phyloP scores from a whole-genome alignment of 2,888 invertebrate species.

The Drosophila peninsularis region DNA sequence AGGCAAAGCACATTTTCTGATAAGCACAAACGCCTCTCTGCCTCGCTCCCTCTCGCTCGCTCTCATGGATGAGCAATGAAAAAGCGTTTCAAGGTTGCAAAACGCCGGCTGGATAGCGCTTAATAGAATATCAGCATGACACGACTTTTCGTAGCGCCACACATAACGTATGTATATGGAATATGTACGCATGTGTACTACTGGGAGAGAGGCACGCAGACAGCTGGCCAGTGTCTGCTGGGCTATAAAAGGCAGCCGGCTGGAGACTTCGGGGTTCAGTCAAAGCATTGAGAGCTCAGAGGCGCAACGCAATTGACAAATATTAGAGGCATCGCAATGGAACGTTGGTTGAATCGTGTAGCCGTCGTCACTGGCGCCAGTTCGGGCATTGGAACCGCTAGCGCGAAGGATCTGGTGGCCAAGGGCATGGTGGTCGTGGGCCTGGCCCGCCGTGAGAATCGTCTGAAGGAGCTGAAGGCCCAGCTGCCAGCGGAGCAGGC shows the following conservation, averaged over 20 bases:
- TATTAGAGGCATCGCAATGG: constrained; percentile 78
- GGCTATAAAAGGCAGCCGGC: constrained; percentile 28
- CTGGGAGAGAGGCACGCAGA: neutral
- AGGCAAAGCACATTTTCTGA: neutral
- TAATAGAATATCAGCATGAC: constrained; percentile 45
- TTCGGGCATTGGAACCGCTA: constrained; percentile 86
- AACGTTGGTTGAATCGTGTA: constrained; percentile 87
- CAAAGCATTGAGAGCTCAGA: neutral
- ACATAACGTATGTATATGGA: neutral
- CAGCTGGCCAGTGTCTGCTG: too few relatives aligned
- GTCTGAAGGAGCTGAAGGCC: constrained; percentile 78
- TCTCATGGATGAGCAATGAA: neutral
- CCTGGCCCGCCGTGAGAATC: constrained; percentile 85
- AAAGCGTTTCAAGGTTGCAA: constrained; percentile 1
- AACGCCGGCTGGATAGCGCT: constrained; percentile 1
- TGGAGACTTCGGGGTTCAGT: constrained; percentile 14
- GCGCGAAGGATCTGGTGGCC: constrained; percentile 83
- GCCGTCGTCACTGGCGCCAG: constrained; percentile 88
- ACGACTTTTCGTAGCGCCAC: constrained; percentile 2
- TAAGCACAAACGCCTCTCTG: neutral
- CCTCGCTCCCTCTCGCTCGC: neutral
- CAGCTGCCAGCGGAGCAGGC: constrained; percentile 57
- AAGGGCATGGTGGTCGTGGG: constrained; percentile 86
- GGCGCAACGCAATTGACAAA: neutral
- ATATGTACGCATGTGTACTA: neutral